These are phyloP conservation scores for Drosophila meridiana DNA, from an alignment of 2,888 invertebrate genomes.

Conservation along the genomic window DNA sequence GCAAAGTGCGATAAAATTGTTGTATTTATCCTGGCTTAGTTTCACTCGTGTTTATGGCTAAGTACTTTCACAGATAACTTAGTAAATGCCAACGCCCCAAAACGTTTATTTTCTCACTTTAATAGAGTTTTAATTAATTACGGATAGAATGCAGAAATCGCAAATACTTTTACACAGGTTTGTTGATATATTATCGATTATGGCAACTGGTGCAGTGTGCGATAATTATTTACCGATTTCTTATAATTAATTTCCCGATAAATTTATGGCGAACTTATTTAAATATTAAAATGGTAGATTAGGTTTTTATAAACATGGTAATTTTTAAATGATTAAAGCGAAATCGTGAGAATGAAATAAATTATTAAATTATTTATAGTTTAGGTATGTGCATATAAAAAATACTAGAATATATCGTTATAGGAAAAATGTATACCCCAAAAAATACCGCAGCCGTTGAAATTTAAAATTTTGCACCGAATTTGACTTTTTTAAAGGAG, in stretches of 20 bases:
- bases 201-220: constrained; percentile 7
- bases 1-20: constrained; percentile 36
- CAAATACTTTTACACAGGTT: constrained; percentile 26
- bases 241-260: neutral
- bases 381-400: neutral
- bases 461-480: neutral
- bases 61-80: constrained; percentile 24
- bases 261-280: neutral
- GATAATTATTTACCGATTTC: constrained; percentile 26
- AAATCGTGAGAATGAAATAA: neutral
- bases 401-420: neutral
- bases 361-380: neutral
- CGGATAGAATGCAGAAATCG: constrained; percentile 44
- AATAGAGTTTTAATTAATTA: constrained; percentile 60
- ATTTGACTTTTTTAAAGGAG: no score
- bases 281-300: no score
- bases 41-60: constrained; percentile 60
- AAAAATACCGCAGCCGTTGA: neutral
- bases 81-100: constrained; percentile 59
- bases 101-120: constrained; percentile 31
- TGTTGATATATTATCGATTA: constrained; percentile 53
- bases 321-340: neutral
- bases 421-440: neutral
- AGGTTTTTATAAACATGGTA: neutral
- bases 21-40: constrained; percentile 27